A percentile compares a stretch with the other conserved stretches of the same genome.
Conservation (phyloP, 1,140 invertebrate genomes). For the Lasaia peninsularis region DNA sequence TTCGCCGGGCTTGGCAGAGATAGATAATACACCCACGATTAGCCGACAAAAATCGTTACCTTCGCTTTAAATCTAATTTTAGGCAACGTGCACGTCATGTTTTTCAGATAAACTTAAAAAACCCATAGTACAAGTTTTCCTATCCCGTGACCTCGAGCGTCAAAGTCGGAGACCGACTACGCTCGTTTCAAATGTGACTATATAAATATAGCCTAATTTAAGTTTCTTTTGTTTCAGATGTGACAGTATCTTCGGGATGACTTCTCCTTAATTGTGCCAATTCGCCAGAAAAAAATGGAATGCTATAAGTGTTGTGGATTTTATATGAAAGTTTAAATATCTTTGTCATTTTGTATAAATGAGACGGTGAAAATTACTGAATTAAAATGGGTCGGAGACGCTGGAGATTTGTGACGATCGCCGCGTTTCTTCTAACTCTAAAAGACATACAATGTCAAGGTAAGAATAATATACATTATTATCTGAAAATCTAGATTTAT, state of each 20-base stretch:
- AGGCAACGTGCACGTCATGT: too few species aligned
- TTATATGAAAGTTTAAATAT: slow-evolving; percentile 30
- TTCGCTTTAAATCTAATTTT: too few species aligned
- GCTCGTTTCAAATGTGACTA: too few species aligned
- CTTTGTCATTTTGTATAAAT: slow-evolving; percentile 29
- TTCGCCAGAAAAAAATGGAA: slow-evolving; percentile 32
- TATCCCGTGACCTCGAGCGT: too few species aligned
- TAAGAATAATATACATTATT: slow-evolving; percentile 28
- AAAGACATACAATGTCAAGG: slow-evolving; percentile 67
- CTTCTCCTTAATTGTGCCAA: slow-evolving; percentile 37
- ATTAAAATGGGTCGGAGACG: slow-evolving; percentile 63
- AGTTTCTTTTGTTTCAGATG: slow-evolving; percentile 63
- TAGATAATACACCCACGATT: too few species aligned
- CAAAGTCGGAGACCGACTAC: too few species aligned
- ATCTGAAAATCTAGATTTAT: too few species aligned
- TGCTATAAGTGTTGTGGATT: slow-evolving; percentile 28
- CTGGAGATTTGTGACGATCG: slow-evolving; percentile 61
- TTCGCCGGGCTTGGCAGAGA: too few species aligned
- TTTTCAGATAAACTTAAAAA: too few species aligned
- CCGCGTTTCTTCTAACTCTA: slow-evolving; percentile 58
- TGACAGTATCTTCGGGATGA: slow-evolving; percentile 42
- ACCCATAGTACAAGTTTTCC: too few species aligned
- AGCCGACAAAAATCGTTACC: too few species aligned
- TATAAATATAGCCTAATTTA: too few species aligned
- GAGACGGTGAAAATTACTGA: slow-evolving; percentile 58